Conservation (phyloP, 2,888 invertebrate genomes). For the Tinea trinotella region DNA sequence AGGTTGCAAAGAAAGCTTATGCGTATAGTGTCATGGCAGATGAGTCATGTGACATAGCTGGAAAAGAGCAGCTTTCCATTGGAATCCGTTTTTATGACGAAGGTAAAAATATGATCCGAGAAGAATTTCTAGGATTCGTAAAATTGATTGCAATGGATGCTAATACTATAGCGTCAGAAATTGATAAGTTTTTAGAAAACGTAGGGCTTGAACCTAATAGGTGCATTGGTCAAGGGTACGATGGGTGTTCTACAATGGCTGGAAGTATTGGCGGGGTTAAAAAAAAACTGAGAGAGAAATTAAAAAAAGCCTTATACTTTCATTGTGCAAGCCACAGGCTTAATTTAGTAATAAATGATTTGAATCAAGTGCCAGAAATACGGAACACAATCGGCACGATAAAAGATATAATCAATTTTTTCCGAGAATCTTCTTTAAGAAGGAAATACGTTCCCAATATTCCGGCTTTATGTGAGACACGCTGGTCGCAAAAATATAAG, state of each 20-base stretch:
- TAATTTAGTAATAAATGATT: conserved; percentile 27
- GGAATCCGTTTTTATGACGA: conserved; percentile 25
- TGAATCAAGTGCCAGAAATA: conserved; percentile 26
- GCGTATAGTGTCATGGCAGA: conserved; percentile 28
- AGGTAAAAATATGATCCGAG: conserved; percentile 20
- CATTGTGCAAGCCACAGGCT: conserved; percentile 26
- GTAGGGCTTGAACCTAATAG: conserved; percentile 21
- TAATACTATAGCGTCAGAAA: conserved; percentile 21
- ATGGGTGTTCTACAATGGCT: conserved; percentile 28
- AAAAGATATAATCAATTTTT: conserved; percentile 27
- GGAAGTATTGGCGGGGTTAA: conserved; percentile 25
- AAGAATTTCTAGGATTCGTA: conserved; percentile 20
- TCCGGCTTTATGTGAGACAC: conserved; percentile 22
- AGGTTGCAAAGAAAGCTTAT: conserved; percentile 20
- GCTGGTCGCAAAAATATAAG: conserved; percentile 25
- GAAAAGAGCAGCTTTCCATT: conserved; percentile 31
- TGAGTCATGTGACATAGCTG: conserved; percentile 30
- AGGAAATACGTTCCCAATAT: conserved; percentile 23
- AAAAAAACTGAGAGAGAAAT: conserved; percentile 19
- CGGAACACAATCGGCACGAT: conserved; percentile 26
- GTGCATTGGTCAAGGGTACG: conserved; percentile 26
- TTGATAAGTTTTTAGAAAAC: conserved; percentile 21
- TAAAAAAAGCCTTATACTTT: conserved; percentile 23
- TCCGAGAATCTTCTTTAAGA: conserved; percentile 25
- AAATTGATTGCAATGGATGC: conserved; percentile 21